Conservation (phyloP, 2,113 vertebrate species). For the Gambusia holbrooki region DNA sequence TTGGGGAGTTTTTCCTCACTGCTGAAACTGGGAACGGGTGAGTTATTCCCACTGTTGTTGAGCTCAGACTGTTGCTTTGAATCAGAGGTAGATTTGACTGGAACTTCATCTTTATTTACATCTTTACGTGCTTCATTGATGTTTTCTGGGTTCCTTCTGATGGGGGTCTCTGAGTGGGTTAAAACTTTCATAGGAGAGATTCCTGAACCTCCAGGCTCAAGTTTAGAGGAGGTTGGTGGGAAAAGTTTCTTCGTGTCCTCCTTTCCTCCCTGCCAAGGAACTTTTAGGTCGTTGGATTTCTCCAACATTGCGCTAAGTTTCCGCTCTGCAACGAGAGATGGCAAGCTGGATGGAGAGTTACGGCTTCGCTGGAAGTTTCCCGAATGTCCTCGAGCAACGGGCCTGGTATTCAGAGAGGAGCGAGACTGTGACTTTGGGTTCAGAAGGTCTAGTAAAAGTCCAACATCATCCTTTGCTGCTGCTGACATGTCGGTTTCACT, state of each 20-base stretch:
- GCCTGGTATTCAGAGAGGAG: slow-evolving; percentile 42
- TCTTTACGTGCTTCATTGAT: background rate
- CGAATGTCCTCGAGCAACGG: slow-evolving; percentile 76
- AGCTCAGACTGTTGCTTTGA: slow-evolving; percentile 25
- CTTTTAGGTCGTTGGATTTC: slow-evolving; percentile 44
- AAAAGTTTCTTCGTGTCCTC: background rate
- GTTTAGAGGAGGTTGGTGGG: slow-evolving; percentile 3
- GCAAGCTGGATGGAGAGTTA: slow-evolving; percentile 74
- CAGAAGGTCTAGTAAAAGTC: slow-evolving; percentile 81
- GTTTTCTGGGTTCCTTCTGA: background rate
- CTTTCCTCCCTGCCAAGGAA: slow-evolving; percentile 56
- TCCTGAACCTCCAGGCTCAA: background rate
- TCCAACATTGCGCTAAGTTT: slow-evolving; percentile 84
- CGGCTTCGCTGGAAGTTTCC: slow-evolving; percentile 82
- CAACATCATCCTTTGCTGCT: slow-evolving; percentile 61
- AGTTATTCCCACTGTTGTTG: slow-evolving; percentile 15
- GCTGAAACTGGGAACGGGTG: background rate
- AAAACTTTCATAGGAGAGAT: background rate
- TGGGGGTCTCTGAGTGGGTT: background rate
- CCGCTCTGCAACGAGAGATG: slow-evolving; percentile 69
- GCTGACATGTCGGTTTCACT: slow-evolving; percentile 87
- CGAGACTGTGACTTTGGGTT: slow-evolving; percentile 43
- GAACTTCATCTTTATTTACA: background rate
- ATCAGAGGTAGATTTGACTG: slow-evolving; percentile 42
- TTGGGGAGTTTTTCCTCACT: background rate